Evolutionary conservation across 1,140 invertebrate genomes (phyloP), one percentile per base, ranked within the genome.

Genomic region (Leptopilina boulardi): DNA sequence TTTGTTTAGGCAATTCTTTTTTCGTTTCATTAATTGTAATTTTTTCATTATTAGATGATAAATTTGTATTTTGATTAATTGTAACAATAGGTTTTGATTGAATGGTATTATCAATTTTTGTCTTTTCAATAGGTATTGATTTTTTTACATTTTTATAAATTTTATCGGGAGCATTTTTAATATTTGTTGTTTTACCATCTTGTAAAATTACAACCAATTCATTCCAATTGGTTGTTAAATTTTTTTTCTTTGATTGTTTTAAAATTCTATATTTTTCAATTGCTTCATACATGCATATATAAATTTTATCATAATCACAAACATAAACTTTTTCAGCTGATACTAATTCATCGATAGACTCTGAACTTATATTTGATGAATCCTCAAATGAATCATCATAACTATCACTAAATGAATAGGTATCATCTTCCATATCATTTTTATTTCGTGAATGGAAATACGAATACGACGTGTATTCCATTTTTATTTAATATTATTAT

Each of bases 221-320:
- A 13, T 66, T 66, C 59, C 59, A 66, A n/a, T 13, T 30, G 5
- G 26, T 30, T 34, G 59, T 2, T 6, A 15, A 34, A 6, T 30
- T 66, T 30, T 66, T 66, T 66, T 66, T 66, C 59, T 66, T 66
- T 1, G 23, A 0, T 3, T 66, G 59, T 30, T 30, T 66, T 13
- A 23, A 30, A 8, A 10, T 6, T 15, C 59, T 13, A 66, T 66
- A 66, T 26, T 66, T 23, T 34, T 66, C 59, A 0, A 66, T 6
- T 15, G 30, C 59, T 3, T 66, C 59, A 15, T 66, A 66, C 2
- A 66, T 10, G 3, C 23, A 66, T 34, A 66, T 23, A 66, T 30
- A 66, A 66, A 66, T 66, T 30, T 26, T 66, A 15, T 66, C 59
- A 26, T 66, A 66, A 26, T 66, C 59, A 10, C 59, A 66, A 8